Conservation (phyloP, 2,113 vertebrate genomes). For the Marmota flaviventris region DNA sequence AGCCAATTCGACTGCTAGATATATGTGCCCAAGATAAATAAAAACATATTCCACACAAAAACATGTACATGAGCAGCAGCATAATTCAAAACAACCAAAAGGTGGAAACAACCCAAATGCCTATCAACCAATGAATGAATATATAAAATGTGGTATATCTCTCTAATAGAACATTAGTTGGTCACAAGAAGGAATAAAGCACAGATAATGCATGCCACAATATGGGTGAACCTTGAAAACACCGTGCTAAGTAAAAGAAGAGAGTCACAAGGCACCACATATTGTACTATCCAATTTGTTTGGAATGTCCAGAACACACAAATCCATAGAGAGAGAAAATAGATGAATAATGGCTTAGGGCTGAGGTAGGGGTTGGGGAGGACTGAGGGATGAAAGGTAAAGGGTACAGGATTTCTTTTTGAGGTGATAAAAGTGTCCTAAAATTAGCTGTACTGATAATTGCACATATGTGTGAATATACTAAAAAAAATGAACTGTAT, state of each 20-base stretch:
- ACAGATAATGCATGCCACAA: background rate
- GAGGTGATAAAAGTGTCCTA: background rate
- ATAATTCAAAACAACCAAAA: background rate
- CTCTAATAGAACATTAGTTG: background rate
- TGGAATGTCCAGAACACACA: background rate
- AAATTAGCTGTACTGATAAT: background rate
- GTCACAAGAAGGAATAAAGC: background rate
- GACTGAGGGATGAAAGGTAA: background rate
- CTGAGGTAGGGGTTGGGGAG: background rate
- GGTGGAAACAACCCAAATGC: background rate
- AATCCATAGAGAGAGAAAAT: background rate
- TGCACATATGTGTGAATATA: background rate
- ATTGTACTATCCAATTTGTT: background rate
- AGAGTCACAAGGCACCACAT: background rate
- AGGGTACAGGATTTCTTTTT: background rate
- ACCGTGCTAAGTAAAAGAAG: background rate
- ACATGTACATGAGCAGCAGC: background rate
- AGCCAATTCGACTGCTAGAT: background rate
- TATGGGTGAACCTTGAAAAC: background rate
- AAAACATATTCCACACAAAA: background rate
- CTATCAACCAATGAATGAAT: background rate
- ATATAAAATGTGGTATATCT: background rate
- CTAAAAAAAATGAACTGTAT: background rate
- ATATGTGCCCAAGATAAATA: background rate
- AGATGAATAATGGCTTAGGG: background rate